Base-by-base conservation (phyloP, 2,888 invertebrate genomes). In the Microplitis deprimator region DNA sequence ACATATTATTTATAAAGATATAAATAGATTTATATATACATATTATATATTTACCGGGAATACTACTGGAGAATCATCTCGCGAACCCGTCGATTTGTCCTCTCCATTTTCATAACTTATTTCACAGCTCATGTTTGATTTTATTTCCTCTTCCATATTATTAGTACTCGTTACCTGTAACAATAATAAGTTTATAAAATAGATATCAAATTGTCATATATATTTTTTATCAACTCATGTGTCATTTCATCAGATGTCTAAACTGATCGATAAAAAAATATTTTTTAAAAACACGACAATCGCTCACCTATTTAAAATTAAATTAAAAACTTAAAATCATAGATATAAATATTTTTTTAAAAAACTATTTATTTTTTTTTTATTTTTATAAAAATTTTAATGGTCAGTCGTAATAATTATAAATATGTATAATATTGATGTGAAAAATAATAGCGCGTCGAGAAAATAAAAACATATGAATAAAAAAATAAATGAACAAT, bases 41-140 rank as follows among this genome's bases (percentile, higher is more conserved):
- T 59, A 67, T n/a, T 20, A 68, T 59, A 61, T 41, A 82, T 85
- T 85, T 80, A 87, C 87, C 75, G 87, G 83, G 78, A 83, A 82
- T 64, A 83, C 50, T 1, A 83, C 79, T 13, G 84, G 85, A 6
- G 80, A 81, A 29, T 83, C 80, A 73, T 85, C 85, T 39, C 80
- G 82, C 39, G 83, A 83, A 50, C 80, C 83, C 13, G 82, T 81
- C 39, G 84, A 82, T 62, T 79, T 78, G 74, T 85, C 84, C 16
- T 87, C 87, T 79, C 87, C 87, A 41, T 82, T 80, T 77, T 71
- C 81, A 59, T 82, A 17, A 8, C 13, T 16, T 7, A 8, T 5
- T 73, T 73, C 50, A 20, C 41, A 64, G 13, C 8, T 13, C 50
- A 50, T 50, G 39, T 73, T 13, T 39, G 41, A 73, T 41, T 39